phyloP scores from a whole-genome alignment of 2,113 vertebrate genomes.

The Microtus montanus region DNA sequence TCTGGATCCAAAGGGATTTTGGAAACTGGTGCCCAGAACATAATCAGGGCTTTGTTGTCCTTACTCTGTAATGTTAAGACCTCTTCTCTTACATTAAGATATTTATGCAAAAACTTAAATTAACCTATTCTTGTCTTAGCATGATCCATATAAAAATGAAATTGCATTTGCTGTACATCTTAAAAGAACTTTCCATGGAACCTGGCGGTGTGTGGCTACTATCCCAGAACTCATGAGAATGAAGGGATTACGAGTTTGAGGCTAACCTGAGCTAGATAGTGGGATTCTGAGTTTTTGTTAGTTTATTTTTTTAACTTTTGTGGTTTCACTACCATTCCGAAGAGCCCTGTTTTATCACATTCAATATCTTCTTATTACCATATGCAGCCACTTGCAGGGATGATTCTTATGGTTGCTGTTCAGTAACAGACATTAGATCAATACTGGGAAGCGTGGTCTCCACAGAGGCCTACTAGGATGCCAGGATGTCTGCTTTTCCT shows the following conservation, averaged over 20 bases:
- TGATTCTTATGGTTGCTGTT: neutral
- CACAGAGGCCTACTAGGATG: neutral
- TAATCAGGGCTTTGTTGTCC: neutral
- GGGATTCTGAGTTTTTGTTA: neutral
- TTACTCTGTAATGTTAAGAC: neutral
- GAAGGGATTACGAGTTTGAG: neutral
- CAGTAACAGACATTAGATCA: neutral
- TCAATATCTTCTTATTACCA: neutral
- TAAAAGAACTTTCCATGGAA: neutral
- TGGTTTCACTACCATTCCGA: neutral
- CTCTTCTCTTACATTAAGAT: neutral
- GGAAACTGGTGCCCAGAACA: neutral
- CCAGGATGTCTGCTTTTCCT: neutral
- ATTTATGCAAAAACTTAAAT: neutral
- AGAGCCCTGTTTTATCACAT: neutral
- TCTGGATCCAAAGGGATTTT: neutral
- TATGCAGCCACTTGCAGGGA: neutral
- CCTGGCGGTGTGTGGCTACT: neutral
- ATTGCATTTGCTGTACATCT: neutral
- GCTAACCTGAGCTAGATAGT: neutral
- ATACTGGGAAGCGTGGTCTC: neutral
- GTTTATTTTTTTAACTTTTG: neutral
- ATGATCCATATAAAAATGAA: neutral
- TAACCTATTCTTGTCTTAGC: neutral
- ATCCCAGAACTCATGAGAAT: too few species aligned